A percentile compares a stretch with the other conserved stretches of the same genome.
phyloP scores from a whole-genome alignment of 2,888 invertebrate species.

The Acrobasis repandana region DNA sequence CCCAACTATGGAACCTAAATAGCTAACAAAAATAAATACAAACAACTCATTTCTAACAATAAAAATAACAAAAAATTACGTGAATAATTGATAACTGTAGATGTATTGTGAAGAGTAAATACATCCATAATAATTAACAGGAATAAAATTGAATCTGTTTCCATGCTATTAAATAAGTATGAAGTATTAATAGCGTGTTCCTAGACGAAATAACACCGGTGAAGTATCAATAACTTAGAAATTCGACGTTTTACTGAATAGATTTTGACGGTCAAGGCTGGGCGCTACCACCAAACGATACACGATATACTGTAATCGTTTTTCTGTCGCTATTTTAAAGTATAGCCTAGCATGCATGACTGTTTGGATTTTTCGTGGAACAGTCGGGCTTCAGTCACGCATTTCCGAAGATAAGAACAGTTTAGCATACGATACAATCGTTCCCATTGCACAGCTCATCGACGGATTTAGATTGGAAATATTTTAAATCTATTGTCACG shows the following conservation, averaged over 20 bases:
- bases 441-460: constrained; percentile 16
- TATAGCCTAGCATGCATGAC: constrained; percentile 4
- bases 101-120: too few species aligned
- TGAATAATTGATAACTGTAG: too few species aligned
- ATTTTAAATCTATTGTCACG: neutral
- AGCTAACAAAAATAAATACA: too few species aligned
- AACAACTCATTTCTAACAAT: too few species aligned
- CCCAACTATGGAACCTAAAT: too few species aligned
- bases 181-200: too few species aligned
- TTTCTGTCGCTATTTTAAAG: constrained; percentile 17
- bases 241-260: constrained; percentile 12
- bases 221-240: neutral
- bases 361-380: constrained; percentile 18
- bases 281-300: constrained; percentile 25
- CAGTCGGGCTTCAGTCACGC: constrained; percentile 23
- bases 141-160: too few species aligned
- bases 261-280: constrained; percentile 34
- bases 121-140: too few species aligned
- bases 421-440: constrained; percentile 23
- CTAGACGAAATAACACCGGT: too few species aligned
- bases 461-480: constrained; percentile 23
- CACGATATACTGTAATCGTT: constrained; percentile 17
- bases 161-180: too few species aligned
- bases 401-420: constrained; percentile 20
- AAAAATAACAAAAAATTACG: too few species aligned